phyloP scores from a whole-genome alignment of 2,113 vertebrate genomes.

The Halcyon senegalensis region DNA sequence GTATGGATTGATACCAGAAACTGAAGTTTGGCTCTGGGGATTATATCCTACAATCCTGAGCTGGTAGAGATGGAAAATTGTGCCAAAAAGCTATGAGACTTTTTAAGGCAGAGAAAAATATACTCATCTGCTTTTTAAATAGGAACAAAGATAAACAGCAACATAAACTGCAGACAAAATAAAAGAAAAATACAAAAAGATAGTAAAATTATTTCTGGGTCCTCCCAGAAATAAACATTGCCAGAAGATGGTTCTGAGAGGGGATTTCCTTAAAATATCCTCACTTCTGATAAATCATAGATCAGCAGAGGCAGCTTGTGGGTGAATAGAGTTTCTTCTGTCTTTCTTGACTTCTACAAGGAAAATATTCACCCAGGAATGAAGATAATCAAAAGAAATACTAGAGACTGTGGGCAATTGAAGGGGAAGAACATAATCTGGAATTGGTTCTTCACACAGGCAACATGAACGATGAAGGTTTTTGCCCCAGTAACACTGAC shows the following conservation, averaged over 20 bases:
- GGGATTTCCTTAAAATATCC: neutral
- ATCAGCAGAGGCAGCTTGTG: fast-evolving
- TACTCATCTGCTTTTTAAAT: neutral
- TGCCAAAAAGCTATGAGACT: neutral
- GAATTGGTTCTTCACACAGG: neutral
- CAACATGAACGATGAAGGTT: neutral
- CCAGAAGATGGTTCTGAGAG: neutral
- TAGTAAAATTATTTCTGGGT: neutral
- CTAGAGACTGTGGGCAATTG: neutral
- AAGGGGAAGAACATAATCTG: neutral
- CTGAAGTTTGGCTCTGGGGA: neutral
- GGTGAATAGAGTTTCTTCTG: neutral
- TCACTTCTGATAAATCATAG: neutral
- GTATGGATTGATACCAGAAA: neutral
- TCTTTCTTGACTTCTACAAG: neutral
- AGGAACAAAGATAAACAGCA: neutral
- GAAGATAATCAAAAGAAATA: neutral
- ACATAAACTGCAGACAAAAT: neutral
- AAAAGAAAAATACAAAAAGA: neutral
- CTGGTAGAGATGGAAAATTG: neutral
- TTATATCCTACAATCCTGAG: neutral
- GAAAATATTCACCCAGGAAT: neutral
- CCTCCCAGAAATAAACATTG: neutral
- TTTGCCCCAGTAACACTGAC: neutral
- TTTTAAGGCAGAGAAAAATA: neutral